Base-by-base conservation (phyloP, 1,140 invertebrate genomes). In the Drosophila azteca region DNA sequence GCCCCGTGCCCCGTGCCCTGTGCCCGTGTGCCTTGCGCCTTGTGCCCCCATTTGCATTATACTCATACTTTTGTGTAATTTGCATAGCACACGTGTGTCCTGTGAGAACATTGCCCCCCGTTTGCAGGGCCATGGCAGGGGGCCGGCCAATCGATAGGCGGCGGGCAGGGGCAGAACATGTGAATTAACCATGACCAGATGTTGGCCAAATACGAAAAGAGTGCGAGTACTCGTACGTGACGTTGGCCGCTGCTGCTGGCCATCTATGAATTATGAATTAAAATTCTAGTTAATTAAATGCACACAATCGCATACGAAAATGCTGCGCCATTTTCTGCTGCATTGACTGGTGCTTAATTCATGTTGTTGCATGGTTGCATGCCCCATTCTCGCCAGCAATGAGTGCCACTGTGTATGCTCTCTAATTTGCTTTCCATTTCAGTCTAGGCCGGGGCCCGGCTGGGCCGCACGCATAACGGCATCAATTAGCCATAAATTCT, bases 401-500 rank as follows among this genome's bases (percentile, higher is more conserved):
- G 31, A 3, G 31, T 35, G 31, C 1, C n/a, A n/a, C 1, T 13
- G 35, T 13, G 9, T 3, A 0, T 11, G 35, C 29, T 9, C 31
- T 41, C 35, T 68, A 9, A 65, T 67, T 68, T 52, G 62, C 62
- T 54, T 39, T 67, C 62, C 66, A 24, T 57, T 69, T 41, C 13
- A 24, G 41, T 13, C 35, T 11, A 15, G 54, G 64, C 51, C 41
- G 48, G 41, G 8, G 26, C n/a, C n/a, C n/a, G n/a, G n/a, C n/a
- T 6, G 20, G 50, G 64, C 46, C 46, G 48, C 60, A 67, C 39
- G 59, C 66, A 63, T 48, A 64, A 64, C 48, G 77, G 64, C 55
- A 82, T 82, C 73, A 82, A 82, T 77, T 77, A 73, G 69, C 68
- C 75, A 83, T 83, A 83, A 83, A 83, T 83, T 75, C 70, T 83